Evolutionary conservation across 2,113 vertebrate species (phyloP).

Genomic region (Pogonocichla stellata): DNA sequence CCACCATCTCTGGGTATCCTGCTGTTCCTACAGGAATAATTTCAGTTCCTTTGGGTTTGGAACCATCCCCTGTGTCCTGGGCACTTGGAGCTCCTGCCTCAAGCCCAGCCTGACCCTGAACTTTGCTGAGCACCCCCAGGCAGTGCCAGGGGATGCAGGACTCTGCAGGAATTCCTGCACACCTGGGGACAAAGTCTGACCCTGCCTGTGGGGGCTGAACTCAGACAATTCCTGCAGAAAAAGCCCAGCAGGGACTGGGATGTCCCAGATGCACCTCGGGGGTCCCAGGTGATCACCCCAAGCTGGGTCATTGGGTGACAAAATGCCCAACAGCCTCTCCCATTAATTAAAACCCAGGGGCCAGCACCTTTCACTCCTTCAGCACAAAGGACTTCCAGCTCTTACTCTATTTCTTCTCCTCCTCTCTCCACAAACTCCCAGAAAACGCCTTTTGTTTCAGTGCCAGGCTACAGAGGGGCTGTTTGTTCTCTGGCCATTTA

Average conservation of each 20-base stretch:
- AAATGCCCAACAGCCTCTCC: background rate
- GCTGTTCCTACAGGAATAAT: fast-evolving
- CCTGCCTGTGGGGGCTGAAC: background rate
- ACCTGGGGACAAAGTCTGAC: fast-evolving
- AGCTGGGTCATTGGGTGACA: too few species aligned
- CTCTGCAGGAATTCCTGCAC: background rate
- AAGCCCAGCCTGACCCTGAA: background rate
- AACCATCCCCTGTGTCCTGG: background rate
- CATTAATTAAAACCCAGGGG: background rate
- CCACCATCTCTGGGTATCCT: fast-evolving
- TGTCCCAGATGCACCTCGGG: fast-evolving
- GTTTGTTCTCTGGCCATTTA: conserved; percentile 27
- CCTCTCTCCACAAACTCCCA: background rate
- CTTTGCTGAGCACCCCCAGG: background rate
- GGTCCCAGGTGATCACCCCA: background rate
- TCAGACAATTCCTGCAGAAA: background rate
- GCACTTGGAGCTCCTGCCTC: background rate
- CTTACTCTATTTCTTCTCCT: background rate
- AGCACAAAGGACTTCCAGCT: background rate
- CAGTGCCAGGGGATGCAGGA: background rate
- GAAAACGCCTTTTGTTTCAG: background rate
- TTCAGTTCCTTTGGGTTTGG: background rate
- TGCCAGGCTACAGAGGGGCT: background rate
- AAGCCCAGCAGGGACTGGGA: fast-evolving
- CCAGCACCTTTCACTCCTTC: background rate